Evolutionary conservation across 2,113 vertebrate genomes (phyloP).

Genomic region (Psittacus erithacus): DNA sequence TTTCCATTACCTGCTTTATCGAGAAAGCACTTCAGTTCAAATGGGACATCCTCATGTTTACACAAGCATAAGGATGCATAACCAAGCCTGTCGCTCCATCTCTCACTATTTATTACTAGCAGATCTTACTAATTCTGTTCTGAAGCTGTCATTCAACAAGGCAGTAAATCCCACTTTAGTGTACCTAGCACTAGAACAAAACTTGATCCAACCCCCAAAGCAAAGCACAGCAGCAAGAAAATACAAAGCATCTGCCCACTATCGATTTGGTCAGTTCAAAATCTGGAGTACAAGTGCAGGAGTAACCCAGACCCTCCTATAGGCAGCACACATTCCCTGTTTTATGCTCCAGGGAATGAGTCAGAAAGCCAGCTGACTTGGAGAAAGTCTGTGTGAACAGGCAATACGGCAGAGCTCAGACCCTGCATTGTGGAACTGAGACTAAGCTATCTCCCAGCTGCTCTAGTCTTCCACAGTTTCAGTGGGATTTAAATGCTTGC

Average conservation of each 20-base stretch:
- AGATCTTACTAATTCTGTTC: neutral
- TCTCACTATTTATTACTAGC: neutral
- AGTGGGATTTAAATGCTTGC: neutral
- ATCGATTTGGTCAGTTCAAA: neutral
- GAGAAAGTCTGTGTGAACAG: neutral
- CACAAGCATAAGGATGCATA: neutral
- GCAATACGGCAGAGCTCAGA: neutral
- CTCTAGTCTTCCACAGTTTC: neutral
- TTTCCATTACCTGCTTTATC: neutral
- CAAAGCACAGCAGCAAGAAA: neutral
- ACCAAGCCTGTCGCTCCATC: neutral
- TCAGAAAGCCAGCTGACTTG: rapidly evolving
- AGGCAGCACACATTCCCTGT: neutral
- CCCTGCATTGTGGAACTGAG: neutral
- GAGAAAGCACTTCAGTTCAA: neutral
- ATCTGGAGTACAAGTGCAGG: neutral
- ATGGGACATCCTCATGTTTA: neutral
- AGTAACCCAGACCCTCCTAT: neutral
- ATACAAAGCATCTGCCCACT: neutral
- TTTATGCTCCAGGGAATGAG: neutral
- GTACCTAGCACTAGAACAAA: neutral
- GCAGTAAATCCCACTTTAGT: neutral
- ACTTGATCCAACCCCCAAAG: neutral
- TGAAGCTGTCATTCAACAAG: neutral
- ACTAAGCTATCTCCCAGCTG: neutral